Percentiles rank a stretch among this genome's conserved stretches.
Conservation (phyloP, 92 coral and sea anemone genomes). For the Umimayanthus chanpuru region DNA sequence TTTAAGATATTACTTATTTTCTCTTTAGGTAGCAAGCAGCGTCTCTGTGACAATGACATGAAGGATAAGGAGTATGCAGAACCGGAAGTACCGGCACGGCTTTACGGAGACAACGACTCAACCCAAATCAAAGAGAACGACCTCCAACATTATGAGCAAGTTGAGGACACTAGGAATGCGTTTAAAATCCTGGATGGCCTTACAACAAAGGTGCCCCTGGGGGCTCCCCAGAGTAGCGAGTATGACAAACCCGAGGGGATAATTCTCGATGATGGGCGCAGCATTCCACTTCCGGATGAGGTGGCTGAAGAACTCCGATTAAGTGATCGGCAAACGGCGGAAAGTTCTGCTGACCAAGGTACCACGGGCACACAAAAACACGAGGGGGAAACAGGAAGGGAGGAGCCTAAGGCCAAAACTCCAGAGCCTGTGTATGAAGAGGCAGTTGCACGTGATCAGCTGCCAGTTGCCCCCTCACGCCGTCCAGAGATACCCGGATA, state of each 20-base stretch:
- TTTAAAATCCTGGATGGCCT: not conserved
- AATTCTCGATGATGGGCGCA: slow-evolving; percentile 8
- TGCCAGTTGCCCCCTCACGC: not conserved
- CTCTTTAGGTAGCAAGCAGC: not conserved
- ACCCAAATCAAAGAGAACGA: not conserved
- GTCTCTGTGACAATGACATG: too few relatives aligned
- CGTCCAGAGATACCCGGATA: slow-evolving; percentile 22
- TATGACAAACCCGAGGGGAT: slow-evolving; percentile 32
- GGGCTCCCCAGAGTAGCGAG: not conserved
- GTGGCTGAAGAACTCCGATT: not conserved
- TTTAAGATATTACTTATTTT: not conserved
- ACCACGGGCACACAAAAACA: not conserved
- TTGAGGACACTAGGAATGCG: not conserved
- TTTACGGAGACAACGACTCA: not conserved
- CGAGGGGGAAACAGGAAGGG: not conserved
- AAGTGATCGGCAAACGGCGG: not conserved
- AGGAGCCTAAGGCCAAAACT: not conserved
- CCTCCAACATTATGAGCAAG: slow-evolving; percentile 5
- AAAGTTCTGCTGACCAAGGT: not conserved
- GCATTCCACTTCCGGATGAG: not conserved
- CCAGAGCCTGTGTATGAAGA: not conserved
- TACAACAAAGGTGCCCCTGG: not conserved
- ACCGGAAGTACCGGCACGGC: slow-evolving; percentile 9
- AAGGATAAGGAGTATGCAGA: not conserved
- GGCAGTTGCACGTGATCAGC: not conserved